Base-by-base conservation (phyloP, 2,797 vertebrate genomes). In the Trachops cirrhosus region DNA sequence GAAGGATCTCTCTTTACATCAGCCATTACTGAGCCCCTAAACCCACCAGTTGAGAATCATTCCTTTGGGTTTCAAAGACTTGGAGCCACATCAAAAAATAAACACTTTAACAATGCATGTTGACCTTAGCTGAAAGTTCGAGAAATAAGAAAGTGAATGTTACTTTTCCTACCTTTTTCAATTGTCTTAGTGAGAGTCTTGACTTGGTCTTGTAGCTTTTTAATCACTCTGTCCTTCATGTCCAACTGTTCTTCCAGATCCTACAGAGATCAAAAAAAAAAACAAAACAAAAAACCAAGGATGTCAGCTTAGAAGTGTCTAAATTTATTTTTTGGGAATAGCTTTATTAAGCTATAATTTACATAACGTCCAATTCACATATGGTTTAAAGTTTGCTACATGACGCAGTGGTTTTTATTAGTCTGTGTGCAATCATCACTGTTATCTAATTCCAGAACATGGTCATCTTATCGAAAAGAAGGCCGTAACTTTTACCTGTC, bases 171-270 rank as follows among this genome's bases (percentile, higher is more conserved):
- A 99, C 99, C 98, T 98, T 98, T 99, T 95, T 99, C 99, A 93
- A 98, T 98, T 3, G 98, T 98, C 97, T 99, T 99, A 86, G 98
- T 98, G 77, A 99, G 98, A 96, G 98, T 99, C 97, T 99, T 99
- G 96, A 99, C 98, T 97, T 99, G 99, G 98, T 98, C 99, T 96
- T 99, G 98, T 46, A 99, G 98, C 97, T 99, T 99, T 97, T 99
- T 99, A 97, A 99, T 99, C 92, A 99, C 96, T 98, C 99, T 98
- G 78, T 99, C 99, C 97, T 99, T 99, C 98, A 99, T 99, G 96
- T 99, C 99, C 3, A 99, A 97, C 96, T 99, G 99, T 98, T 99
- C 99, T 92, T 99, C 99, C 96, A 99, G 99, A 97, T 99, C 99
- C 99, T 99, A 68, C 79, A 96, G 96, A 46, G 93, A 96, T 26